Conservation (phyloP, 2,888 invertebrate species). For the Pasiphila rectangulata region DNA sequence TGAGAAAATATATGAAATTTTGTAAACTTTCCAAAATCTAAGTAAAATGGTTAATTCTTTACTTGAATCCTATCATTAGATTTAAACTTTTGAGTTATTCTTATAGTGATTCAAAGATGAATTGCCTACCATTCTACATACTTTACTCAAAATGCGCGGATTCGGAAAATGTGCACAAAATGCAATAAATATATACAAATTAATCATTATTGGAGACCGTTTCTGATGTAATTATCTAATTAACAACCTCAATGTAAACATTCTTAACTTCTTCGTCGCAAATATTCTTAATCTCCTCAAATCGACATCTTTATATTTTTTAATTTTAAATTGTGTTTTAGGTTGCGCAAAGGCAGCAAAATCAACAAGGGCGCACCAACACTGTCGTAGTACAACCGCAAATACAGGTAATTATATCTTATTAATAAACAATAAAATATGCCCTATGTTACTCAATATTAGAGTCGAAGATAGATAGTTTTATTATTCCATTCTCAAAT, state of each 20-base stretch:
- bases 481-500: no score
- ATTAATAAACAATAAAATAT: not conserved
- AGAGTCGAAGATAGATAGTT: no score
- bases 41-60: no score
- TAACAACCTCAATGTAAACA: no score
- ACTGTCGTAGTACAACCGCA: slow-evolving; percentile 55
- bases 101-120: not conserved
- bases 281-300: slow-evolving; percentile 11
- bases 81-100: not conserved
- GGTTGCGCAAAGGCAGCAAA: slow-evolving; percentile 77
- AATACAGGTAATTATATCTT: slow-evolving; percentile 45
- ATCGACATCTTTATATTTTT: not conserved
- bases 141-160: no score
- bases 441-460: no score
- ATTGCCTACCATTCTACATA: not conserved
- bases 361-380: slow-evolving; percentile 58
- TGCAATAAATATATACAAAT: no score
- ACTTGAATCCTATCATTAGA: no score
- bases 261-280: not conserved
- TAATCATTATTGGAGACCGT: no score
- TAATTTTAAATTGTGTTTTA: slow-evolving; percentile 29
- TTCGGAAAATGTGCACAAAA: no score
- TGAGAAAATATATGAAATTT: not conserved
- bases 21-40: not conserved
- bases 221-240: no score